Evolutionary conservation across 2,888 invertebrate species (phyloP), one percentile per base, ranked within the genome.

Genomic region (Bedellia somnulentella): DNA sequence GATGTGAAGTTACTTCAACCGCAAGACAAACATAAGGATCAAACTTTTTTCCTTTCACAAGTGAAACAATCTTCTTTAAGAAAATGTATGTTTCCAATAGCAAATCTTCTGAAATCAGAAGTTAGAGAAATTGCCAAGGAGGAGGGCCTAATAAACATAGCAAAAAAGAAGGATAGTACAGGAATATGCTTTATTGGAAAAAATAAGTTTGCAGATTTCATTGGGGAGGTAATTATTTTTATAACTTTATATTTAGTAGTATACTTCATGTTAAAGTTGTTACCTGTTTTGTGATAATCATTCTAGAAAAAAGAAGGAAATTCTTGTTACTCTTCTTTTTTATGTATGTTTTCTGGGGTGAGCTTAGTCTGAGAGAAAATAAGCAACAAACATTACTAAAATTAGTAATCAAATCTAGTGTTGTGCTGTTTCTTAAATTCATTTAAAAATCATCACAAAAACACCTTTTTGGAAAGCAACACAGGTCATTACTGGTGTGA

Each of bases 101-200:
- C 94, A 11, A 67, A 80, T 27, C 58, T 89, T 29, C 52, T 77
- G 2, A 98, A 99, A 63, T 52, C 51, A 6, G 73, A 87, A 49
- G 93, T 98, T 0, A 89, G 91, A 61, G 56, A 79, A 40, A 81
- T 96, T 30, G 97, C 96, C 0, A 52, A 52, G 29, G 67, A 80
- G 34, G 81, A 84, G 50, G 86, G 86, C 0, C 67, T 93, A 25
- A 50, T 80, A 9, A 77, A 79, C 44, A 77, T 93, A 32, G 83
- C 85, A 5, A 58, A 63, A 9, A 93, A 92, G 53, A 86, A 80
- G 44, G 93, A 93, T 64, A 95, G 94, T 49, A 90, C 87, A 62
- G 98, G 98, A 14, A 95, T 99, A 39, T 99, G 98, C 64, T 98
- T 98, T 57, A 91, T 99, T 50, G 98, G 98, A 1, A 84, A 85